A percentile compares a stretch with the other conserved stretches of the same genome.
These are phyloP conservation scores for Tipula lateralis DNA, from an alignment of 2,888 invertebrate genomes.

Conservation along the genomic window DNA sequence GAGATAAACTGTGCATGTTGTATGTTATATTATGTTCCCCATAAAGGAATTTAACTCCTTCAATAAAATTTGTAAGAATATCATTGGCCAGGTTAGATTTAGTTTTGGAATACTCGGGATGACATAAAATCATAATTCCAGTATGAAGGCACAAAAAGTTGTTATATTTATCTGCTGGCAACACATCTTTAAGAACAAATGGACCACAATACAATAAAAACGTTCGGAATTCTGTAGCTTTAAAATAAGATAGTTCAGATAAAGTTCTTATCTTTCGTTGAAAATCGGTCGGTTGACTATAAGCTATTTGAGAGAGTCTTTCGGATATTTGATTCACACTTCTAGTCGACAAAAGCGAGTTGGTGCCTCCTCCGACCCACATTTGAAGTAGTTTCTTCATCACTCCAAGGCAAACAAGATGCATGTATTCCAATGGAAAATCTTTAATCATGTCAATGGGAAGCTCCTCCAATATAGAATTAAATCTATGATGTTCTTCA, in stretches of 20 bases:
- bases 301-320: constrained; percentile 27
- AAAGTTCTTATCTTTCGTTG: constrained; percentile 36
- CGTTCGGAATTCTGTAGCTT: constrained; percentile 35
- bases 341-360: neutral
- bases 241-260: constrained; percentile 36
- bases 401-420: constrained; percentile 36
- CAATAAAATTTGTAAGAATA: too few relatives aligned
- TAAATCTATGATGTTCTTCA: too few relatives aligned
- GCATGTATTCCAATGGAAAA: constrained; percentile 29
- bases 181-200: constrained; percentile 35
- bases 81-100: too few relatives aligned
- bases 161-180: constrained; percentile 33
- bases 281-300: constrained; percentile 36
- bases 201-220: constrained; percentile 37
- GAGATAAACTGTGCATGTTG: too few relatives aligned
- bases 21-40: too few relatives aligned
- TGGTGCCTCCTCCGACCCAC: constrained; percentile 31
- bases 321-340: constrained; percentile 24
- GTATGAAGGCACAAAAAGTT: constrained; percentile 36
- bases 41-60: too few relatives aligned
- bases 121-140: constrained; percentile 36
- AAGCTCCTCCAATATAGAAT: too few relatives aligned
- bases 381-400: constrained; percentile 33
- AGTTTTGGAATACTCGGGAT: constrained; percentile 26
- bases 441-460: too few relatives aligned